Conservation (phyloP, 2,797 vertebrate species). For the Distichodus sexfasciatus region DNA sequence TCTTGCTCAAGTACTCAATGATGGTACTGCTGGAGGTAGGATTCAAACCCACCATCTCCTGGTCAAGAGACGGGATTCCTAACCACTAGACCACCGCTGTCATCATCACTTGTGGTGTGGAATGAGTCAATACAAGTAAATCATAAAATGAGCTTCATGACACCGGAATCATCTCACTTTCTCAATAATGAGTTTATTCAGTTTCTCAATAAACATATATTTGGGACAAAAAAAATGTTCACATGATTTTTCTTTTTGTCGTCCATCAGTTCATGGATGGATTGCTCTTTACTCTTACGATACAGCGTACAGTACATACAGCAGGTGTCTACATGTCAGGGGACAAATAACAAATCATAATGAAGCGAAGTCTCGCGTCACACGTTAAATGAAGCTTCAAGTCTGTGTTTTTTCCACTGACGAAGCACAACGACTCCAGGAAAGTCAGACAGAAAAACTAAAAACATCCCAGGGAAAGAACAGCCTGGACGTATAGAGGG, state of each 20-base stretch:
- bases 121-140: too few relatives aligned
- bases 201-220: too few relatives aligned
- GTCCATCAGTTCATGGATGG: not conserved
- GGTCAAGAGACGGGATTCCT: too few relatives aligned
- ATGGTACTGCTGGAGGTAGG: too few relatives aligned
- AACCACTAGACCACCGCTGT: too few relatives aligned
- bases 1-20: too few relatives aligned
- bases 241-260: not conserved
- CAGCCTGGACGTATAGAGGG: not conserved
- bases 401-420: slow-evolving; percentile 43
- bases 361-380: slow-evolving; percentile 5
- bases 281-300: too few relatives aligned
- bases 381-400: slow-evolving; percentile 40
- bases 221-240: not conserved
- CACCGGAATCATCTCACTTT: too few relatives aligned
- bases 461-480: not conserved
- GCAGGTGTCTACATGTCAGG: not conserved
- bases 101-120: too few relatives aligned
- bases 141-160: too few relatives aligned
- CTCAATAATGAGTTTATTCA: too few relatives aligned
- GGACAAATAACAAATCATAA: not conserved
- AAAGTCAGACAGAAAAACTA: not conserved
- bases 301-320: not conserved
- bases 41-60: too few relatives aligned
- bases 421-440: slow-evolving; percentile 18